Base-by-base conservation (phyloP, 2,797 vertebrate species). In the Acestrorhynchus altus region DNA sequence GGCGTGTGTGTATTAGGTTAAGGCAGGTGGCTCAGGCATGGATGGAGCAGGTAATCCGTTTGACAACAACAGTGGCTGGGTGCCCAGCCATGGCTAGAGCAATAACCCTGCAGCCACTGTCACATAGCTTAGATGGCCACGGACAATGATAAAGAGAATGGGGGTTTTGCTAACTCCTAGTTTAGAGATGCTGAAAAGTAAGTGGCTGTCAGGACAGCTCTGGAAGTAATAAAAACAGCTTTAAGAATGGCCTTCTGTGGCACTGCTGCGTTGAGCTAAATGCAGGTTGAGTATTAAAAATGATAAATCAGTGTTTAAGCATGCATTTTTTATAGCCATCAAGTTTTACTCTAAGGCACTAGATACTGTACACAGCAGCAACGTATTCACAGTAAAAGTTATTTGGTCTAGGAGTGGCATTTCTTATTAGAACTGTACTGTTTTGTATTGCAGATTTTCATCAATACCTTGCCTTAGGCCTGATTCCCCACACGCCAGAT, bases 1-100 rank as follows among this genome's bases (percentile, higher is more conserved):
- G 77, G 87, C 82, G 44, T 54, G 42, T 49, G 44, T 70, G 56
- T 52, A 59, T 81, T 83, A 70, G 75, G 71, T 76, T 85, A 69
- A 67, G 51, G 75, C 76, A 56, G 46, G 51, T 18, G 64, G 57
- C 35, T 73, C 76, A 42, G 82, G 46, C 61, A 76, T 82, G 42
- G 57, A 47, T 67, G 64, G 79, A 83, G 82, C 42, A 28, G 68
- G 77, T 81, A 86, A 90, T 91, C 83, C 84, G 20, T 88, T 79
- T 84, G 81, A 88, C 86, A 88, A 87, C 79, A 85, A 76, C 69
- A 81, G 42, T 64, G 28, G 46, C 77, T 87, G 64, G 39, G 72
- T 75, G 63, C 24, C 51, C 49, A 66, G 44, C 49, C 0, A 11
- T 40, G 77, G 66, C 78, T 82, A 54, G 52, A 72, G 44, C 61